Base-by-base conservation (phyloP, 2,113 vertebrate genomes). In the Siphamia tubifer region DNA sequence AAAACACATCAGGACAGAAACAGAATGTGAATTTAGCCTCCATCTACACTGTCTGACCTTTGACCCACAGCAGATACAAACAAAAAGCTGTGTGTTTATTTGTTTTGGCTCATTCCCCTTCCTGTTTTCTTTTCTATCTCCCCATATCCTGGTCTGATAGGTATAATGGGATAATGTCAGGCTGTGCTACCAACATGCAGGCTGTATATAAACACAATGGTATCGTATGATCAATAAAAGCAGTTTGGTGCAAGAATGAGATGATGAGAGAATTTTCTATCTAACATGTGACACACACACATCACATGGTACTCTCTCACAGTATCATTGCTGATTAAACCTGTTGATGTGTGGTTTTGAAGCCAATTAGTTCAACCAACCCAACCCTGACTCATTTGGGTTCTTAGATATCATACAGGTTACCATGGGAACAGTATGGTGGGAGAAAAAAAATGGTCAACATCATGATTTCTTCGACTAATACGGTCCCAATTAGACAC, bases 311-410 rank as follows among this genome's bases (percentile, higher is more conserved):
- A 8, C 17, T 39, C 30, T n/a, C 40, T 58, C 19, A 39, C 40
- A 64, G 40, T 40, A 20, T 27, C 48, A 34, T 15, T 17, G n/a
- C 47, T 42, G 53, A 64, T 49, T 24, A 68, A 27, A 25, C 36
- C 24, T n/a, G 55, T 52, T 78, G 38, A 58, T 61, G n/a, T n/a
- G n/a, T n/a, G n/a, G n/a, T 55, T 74, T 56, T 44, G 13, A 58
- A 32, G 52, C 39, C 56, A 82, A 64, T 78, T 67, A 71, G 51
- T 21, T 25, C 15, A 38, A 51, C 38, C 30, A 12, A 57, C 64
- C 19, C 45, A 63, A 23, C 28, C 21, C 24, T 2, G 5, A 47
- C 5, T 25, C 39, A 34, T 25, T n/a, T 11, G 11, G 30, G 35
- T 35, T 34, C 3, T 5, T 7, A 28, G 19, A 64, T 47, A 58